Percentiles rank a stretch among this genome's conserved stretches.
Evolutionary conservation across 1,140 invertebrate genomes (phyloP).

Genomic region (Procambarus clarkii): DNA sequence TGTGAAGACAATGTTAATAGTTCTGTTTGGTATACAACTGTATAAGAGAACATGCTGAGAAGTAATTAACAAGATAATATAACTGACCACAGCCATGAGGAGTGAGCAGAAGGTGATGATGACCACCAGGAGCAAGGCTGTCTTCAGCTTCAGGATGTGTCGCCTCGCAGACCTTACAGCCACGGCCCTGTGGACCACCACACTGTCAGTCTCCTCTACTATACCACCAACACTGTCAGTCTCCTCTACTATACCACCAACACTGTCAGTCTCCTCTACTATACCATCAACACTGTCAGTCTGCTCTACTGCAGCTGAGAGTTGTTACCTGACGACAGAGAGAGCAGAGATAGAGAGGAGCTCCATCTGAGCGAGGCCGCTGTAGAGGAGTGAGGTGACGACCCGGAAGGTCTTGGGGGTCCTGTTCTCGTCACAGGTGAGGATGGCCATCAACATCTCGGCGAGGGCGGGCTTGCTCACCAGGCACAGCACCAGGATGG

Average conservation of each 20-base stretch:
- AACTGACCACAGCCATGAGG: background rate
- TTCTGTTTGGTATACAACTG: too few relatives aligned
- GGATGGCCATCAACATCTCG: background rate
- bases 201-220: too few relatives aligned
- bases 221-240: too few relatives aligned
- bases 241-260: background rate
- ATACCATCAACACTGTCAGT: background rate
- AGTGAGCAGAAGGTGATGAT: background rate
- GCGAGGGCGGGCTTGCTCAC: background rate
- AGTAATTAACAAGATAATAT: too few relatives aligned
- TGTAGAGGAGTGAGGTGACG: background rate
- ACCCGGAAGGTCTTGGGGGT: background rate
- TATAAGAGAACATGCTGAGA: too few relatives aligned
- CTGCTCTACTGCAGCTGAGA: background rate
- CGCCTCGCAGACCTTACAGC: conserved; percentile 22
- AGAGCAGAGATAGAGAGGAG: background rate
- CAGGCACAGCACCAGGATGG: conserved; percentile 28
- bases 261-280: too few relatives aligned
- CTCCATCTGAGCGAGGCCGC: conserved; percentile 24
- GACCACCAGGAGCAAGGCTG: conserved; percentile 1
- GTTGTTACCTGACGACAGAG: conserved; percentile 4
- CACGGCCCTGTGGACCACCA: background rate
- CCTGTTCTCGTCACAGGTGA: background rate
- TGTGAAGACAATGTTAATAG: too few relatives aligned
- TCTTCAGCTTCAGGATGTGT: background rate